Evolutionary conservation across 2,797 vertebrate species (phyloP).

Genomic region (Xyrichtys novacula): DNA sequence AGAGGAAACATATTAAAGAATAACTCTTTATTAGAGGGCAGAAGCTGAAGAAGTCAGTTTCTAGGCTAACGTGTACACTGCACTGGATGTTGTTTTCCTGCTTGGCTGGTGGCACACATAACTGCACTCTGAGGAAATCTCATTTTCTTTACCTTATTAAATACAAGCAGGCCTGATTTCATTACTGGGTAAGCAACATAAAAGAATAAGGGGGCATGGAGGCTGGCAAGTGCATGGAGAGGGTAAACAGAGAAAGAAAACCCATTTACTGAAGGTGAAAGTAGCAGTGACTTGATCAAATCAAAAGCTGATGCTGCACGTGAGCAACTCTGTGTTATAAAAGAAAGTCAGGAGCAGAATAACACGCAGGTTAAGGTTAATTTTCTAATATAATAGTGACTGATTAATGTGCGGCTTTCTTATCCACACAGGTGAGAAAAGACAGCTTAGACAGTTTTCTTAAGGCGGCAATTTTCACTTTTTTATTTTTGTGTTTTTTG

Average conservation of each 20-base stretch:
- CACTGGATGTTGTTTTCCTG: not conserved
- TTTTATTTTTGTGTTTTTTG: no score
- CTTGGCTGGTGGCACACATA: slow-evolving; percentile 24
- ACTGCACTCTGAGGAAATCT: slow-evolving; percentile 28
- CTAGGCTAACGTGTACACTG: not conserved
- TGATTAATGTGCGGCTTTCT: not conserved
- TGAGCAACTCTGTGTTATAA: not conserved
- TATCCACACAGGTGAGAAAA: not conserved
- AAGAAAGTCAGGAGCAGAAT: not conserved
- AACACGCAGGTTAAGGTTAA: not conserved
- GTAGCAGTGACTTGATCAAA: not conserved
- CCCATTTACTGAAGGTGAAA: not conserved
- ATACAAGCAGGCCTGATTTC: slow-evolving; percentile 59
- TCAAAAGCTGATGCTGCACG: not conserved
- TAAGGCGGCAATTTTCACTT: no score
- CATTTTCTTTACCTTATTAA: slow-evolving; percentile 65
- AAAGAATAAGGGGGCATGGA: slow-evolving; percentile 12
- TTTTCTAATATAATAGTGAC: not conserved
- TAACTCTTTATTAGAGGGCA: not conserved
- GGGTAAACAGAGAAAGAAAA: slow-evolving; percentile 43
- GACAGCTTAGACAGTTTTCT: no score
- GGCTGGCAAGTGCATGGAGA: slow-evolving; percentile 32
- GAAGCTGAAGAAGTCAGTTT: not conserved
- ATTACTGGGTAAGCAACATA: slow-evolving; percentile 49
- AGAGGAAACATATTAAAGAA: not conserved